Evolutionary conservation across 2,113 vertebrate species (phyloP).

Genomic region (Strix uralensis): DNA sequence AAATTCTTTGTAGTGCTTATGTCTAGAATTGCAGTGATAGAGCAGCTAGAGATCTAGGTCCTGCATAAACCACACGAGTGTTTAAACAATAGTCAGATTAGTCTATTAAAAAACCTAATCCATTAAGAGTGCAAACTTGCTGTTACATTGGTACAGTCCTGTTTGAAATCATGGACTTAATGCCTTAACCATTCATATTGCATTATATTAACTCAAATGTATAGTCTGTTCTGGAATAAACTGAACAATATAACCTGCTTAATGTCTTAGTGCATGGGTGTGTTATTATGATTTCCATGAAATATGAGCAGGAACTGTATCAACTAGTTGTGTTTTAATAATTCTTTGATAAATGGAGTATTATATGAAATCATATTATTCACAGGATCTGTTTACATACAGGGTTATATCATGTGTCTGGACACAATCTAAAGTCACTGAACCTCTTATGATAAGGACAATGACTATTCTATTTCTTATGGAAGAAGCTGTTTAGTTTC

Average conservation of each 20-base stretch:
- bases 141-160: background rate
- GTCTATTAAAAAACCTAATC: background rate
- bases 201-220: background rate
- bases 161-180: background rate
- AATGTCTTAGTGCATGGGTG: background rate
- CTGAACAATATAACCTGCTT: background rate
- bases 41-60: background rate
- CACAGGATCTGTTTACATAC: background rate
- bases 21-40: background rate
- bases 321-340: background rate
- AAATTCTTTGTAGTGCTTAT: background rate
- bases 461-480: background rate
- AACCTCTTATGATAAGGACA: background rate
- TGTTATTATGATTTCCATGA: background rate
- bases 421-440: background rate
- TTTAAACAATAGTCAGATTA: background rate
- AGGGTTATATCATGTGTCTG: background rate
- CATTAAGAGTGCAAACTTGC: background rate
- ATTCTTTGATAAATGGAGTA: background rate
- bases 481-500: background rate
- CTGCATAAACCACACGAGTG: rapidly evolving
- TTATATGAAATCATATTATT: background rate
- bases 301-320: background rate
- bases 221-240: background rate
- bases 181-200: background rate